Base-by-base conservation (phyloP, 2,797 vertebrate genomes). In the Xenentodon cancila region DNA sequence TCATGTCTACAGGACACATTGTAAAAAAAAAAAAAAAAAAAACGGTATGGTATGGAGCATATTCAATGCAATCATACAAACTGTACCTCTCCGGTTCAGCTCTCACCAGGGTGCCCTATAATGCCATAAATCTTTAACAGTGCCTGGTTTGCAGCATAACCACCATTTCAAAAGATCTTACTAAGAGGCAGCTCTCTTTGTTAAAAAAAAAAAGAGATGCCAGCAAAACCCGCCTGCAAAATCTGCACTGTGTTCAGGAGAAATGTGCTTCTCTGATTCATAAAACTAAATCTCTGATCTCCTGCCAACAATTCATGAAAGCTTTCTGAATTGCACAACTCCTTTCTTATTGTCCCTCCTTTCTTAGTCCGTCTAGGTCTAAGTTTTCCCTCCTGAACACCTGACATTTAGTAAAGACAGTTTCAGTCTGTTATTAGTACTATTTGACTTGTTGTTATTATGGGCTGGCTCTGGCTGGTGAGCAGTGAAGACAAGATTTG, bases 271-370 rank as follows among this genome's bases (percentile, higher is more conserved):
- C 56, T 64, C 40, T 59, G 54, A 81, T 57, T 82, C 77, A 70
- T 66, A 76, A 85, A 77, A 73, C 40, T 18, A 66, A 68, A 62
- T 68, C 40, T 73, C 68, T 82, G 75, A 82, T 84, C 64, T 73
- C 53, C 25, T 60, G 66, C 76, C 82, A 83, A 68, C 65, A 65
- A 81, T 79, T 52, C 71, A 61, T 69, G 69, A 79, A 78, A 84
- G 66, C 58, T 68, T 71, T 75, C 48, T 55, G 64, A 89, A 80
- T 84, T n/a, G n/a, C n/a, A n/a, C n/a, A n/a, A n/a, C n/a, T n/a
- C n/a, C n/a, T n/a, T n/a, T n/a, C n/a, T n/a, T n/a, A n/a, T n/a
- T n/a, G n/a, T n/a, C n/a, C n/a, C n/a, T n/a, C n/a, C n/a, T n/a
- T n/a, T n/a, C n/a, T n/a, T n/a, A n/a, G n/a, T n/a, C n/a, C n/a